Conservation (phyloP, 92 coral and sea anemone genomes). For the Zoanthus gigantus region DNA sequence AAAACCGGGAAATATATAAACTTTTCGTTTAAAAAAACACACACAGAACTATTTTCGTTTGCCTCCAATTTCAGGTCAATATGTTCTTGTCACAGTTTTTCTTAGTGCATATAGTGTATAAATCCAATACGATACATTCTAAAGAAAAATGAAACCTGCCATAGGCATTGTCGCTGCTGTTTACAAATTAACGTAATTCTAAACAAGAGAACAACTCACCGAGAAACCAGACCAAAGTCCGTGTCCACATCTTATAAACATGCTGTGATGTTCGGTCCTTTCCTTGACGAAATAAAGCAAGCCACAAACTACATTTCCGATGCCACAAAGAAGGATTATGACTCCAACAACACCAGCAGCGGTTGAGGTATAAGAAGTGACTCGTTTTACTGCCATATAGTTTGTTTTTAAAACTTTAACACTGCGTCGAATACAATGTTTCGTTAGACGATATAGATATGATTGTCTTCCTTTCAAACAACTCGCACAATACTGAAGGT, state of each 20-base stretch:
- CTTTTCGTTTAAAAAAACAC: too few relatives aligned
- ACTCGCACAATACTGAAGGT: neutral
- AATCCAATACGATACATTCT: neutral
- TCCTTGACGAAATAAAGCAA: constrained; percentile 25
- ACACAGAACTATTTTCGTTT: too few relatives aligned
- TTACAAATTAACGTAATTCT: neutral
- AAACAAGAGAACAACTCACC: constrained; percentile 10
- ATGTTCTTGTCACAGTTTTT: too few relatives aligned
- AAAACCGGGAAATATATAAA: too few relatives aligned
- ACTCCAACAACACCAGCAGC: constrained; percentile 36
- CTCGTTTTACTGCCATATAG: constrained; percentile 20
- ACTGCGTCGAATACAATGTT: neutral
- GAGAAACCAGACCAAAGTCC: constrained; percentile 31
- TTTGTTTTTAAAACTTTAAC: neutral
- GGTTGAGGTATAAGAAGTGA: constrained; percentile 1
- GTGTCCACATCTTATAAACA: constrained; percentile 32
- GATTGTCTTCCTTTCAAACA: neutral
- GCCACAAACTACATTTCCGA: constrained; percentile 34
- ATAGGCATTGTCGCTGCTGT: neutral
- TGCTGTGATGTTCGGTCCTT: neutral
- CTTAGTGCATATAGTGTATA: neutral
- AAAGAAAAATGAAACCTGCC: neutral
- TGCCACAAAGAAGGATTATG: constrained; percentile 31
- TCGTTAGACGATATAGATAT: neutral
- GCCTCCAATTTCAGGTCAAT: too few relatives aligned